phyloP scores from a whole-genome alignment of 1,140 invertebrate genomes.

The Bathynomus jamesi region DNA sequence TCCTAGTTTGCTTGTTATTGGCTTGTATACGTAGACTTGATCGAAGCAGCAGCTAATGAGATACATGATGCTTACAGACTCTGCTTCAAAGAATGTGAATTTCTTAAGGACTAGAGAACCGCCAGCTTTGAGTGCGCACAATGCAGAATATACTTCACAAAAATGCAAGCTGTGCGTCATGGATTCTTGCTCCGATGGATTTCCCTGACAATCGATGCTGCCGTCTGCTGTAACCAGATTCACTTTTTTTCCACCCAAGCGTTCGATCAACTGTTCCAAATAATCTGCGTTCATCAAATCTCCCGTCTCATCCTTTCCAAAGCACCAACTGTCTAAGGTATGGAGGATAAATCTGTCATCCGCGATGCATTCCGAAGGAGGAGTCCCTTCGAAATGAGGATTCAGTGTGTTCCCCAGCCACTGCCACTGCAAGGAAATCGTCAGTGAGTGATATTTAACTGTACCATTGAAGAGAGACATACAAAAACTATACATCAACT shows the following conservation, averaged over 20 bases:
- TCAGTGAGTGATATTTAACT: too few relatives aligned
- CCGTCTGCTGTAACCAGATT: slow-evolving; percentile 82
- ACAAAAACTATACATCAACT: too few relatives aligned
- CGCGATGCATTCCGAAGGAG: slow-evolving; percentile 59
- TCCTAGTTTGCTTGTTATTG: slow-evolving; percentile 80
- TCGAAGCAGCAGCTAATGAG: slow-evolving; percentile 66
- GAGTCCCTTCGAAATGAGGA: slow-evolving; percentile 84
- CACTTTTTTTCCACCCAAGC: slow-evolving; percentile 39
- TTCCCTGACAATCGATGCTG: slow-evolving; percentile 73
- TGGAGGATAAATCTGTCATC: slow-evolving; percentile 77
- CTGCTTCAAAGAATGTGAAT: slow-evolving; percentile 81
- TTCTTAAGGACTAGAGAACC: slow-evolving; percentile 83
- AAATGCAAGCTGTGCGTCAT: slow-evolving; percentile 66
- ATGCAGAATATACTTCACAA: slow-evolving; percentile 61
- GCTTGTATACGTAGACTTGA: slow-evolving; percentile 68
- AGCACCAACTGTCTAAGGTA: slow-evolving; percentile 72
- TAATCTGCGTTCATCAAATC: slow-evolving; percentile 60
- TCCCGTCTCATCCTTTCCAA: slow-evolving; percentile 75
- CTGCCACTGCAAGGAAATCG: slow-evolving; percentile 58
- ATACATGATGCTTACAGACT: slow-evolving; percentile 69
- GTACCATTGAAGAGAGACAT: too few relatives aligned
- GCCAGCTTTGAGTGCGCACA: slow-evolving; percentile 45
- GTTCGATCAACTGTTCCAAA: slow-evolving; percentile 52
- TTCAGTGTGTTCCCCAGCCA: slow-evolving; percentile 83
- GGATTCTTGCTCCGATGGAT: slow-evolving; percentile 77